Evolutionary conservation across 1,140 invertebrate genomes (phyloP).

Genomic region (Oreohelix idahoensis): DNA sequence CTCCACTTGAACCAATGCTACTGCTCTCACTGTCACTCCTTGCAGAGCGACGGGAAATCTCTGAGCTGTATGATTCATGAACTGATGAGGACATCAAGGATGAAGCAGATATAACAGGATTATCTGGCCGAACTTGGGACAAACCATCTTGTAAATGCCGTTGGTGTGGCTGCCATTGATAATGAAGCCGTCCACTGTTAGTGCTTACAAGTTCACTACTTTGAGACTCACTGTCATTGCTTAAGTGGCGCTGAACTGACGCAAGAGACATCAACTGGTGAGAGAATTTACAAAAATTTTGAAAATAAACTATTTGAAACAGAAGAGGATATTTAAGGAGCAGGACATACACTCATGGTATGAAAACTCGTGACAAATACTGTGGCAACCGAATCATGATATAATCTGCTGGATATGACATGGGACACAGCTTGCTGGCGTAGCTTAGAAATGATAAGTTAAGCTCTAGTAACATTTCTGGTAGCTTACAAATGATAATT

Average conservation of each 20-base stretch:
- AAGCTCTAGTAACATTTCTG: too few relatives aligned
- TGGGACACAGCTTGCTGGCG: too few relatives aligned
- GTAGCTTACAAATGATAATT: too few relatives aligned
- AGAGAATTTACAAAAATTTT: neutral
- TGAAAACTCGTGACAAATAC: too few relatives aligned
- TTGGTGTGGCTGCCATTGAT: constrained; percentile 29
- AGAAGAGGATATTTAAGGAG: too few relatives aligned
- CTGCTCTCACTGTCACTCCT: constrained; percentile 47
- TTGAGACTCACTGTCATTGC: constrained; percentile 53
- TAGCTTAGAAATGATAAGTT: too few relatives aligned
- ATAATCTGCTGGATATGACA: too few relatives aligned
- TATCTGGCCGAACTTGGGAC: constrained; percentile 36
- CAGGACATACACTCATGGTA: too few relatives aligned
- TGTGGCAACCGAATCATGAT: too few relatives aligned
- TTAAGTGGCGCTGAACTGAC: constrained; percentile 10
- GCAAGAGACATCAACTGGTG: neutral
- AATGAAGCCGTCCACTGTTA: constrained; percentile 35
- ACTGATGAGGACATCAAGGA: constrained; percentile 19
- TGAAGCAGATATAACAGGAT: constrained; percentile 36
- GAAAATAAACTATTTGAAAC: too few relatives aligned
- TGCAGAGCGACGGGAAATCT: constrained; percentile 53
- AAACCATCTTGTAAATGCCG: constrained; percentile 32
- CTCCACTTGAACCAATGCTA: constrained; percentile 31
- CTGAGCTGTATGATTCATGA: constrained; percentile 49
- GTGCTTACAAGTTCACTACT: constrained; percentile 56